Percentiles rank a stretch among this genome's conserved stretches.
Evolutionary conservation across 2,113 vertebrate species (phyloP).

Genomic region (Heteronetta atricapilla): DNA sequence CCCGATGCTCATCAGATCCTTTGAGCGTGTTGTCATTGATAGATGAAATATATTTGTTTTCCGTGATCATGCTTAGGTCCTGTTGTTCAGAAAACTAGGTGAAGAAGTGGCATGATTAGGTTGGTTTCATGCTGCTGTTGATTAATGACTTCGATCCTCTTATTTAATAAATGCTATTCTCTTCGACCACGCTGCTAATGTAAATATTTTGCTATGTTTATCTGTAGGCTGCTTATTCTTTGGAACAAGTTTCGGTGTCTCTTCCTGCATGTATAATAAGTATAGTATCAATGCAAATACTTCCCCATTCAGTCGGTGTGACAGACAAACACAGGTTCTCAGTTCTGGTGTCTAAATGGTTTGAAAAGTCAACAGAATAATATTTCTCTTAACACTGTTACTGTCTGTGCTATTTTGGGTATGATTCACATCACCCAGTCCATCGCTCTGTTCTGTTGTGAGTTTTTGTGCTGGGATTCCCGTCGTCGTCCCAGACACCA

Average conservation of each 20-base stretch:
- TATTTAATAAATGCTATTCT: conserved; percentile 30
- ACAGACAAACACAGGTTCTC: not conserved
- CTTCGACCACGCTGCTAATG: not conserved
- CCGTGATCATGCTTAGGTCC: not conserved
- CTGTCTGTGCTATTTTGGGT: not conserved
- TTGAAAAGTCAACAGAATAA: not conserved
- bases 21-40: not conserved
- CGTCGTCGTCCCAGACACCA: accelerated
- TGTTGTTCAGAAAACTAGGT: not conserved
- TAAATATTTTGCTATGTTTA: conserved; percentile 27
- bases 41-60: not conserved
- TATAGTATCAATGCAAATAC: not conserved
- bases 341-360: not conserved
- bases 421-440: not conserved
- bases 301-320: not conserved
- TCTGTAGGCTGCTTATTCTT: not conserved
- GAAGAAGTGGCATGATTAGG: not conserved
- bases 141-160: conserved; percentile 20
- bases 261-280: not conserved
- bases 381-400: not conserved
- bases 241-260: not conserved
- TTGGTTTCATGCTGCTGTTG: conserved; percentile 6
- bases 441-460: not conserved
- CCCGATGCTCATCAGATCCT: not conserved
- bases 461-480: not conserved